These are phyloP conservation scores for Luffia ferchaultella DNA, from an alignment of 2,888 invertebrate species.

Conservation along the genomic window DNA sequence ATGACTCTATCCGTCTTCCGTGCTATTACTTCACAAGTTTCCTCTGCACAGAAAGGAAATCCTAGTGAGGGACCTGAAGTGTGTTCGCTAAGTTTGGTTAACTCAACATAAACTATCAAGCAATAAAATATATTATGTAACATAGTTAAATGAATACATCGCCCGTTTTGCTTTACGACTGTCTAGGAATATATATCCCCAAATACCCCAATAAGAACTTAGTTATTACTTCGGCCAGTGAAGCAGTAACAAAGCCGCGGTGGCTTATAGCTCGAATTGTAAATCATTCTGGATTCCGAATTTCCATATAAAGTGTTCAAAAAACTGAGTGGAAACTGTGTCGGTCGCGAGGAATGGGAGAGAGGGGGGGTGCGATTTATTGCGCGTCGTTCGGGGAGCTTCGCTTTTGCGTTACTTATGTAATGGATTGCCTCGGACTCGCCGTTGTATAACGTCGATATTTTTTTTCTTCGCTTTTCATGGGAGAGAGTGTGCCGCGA, in stretches of 20 bases:
- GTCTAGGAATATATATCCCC: no score
- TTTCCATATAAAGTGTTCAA: slow-evolving; percentile 33
- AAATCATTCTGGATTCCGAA: slow-evolving; percentile 31
- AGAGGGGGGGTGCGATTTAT: slow-evolving; percentile 30
- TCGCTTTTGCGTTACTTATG: slow-evolving; percentile 23
- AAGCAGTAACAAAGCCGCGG: not conserved
- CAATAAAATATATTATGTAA: no score
- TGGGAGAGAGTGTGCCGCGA: not conserved
- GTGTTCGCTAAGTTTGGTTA: no score
- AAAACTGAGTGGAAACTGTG: slow-evolving; percentile 21
- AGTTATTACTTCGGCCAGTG: not conserved
- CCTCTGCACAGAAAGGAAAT: no score
- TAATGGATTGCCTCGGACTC: slow-evolving; percentile 26
- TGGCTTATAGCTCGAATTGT: slow-evolving; percentile 11
- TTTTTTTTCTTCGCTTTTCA: not conserved
- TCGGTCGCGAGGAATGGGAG: slow-evolving; percentile 15
- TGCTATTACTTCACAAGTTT: no score
- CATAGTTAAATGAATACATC: no score
- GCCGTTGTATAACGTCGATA: not conserved
- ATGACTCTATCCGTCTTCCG: no score
- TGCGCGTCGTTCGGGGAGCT: slow-evolving; percentile 28
- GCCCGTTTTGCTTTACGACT: no score
- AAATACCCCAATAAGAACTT: not conserved
- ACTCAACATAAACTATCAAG: no score
- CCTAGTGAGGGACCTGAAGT: no score